A percentile compares a stretch with the other conserved stretches of the same genome.
These are phyloP conservation scores for Phyllotreta striolata DNA, from an alignment of 2,888 invertebrate species.

Conservation along the genomic window DNA sequence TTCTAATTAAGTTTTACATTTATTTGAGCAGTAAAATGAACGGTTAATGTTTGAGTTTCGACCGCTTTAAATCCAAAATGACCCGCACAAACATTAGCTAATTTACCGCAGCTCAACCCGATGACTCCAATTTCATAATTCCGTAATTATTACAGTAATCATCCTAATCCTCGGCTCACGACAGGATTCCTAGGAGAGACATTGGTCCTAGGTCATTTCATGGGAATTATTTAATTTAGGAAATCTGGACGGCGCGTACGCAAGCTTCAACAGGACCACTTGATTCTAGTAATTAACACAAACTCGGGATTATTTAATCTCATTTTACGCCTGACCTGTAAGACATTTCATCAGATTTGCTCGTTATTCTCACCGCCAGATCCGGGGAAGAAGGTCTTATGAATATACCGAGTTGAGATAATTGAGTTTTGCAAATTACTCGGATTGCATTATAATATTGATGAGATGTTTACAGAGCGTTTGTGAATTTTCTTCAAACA, in stretches of 20 bases:
- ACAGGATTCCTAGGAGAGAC: conserved; percentile 34
- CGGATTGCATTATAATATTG: conserved; percentile 34
- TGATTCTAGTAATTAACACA: conserved; percentile 56
- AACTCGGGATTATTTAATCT: conserved; percentile 57
- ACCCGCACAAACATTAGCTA: conserved; percentile 16
- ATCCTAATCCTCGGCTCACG: conserved; percentile 39
- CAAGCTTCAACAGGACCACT: conserved; percentile 39
- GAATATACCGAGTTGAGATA: conserved; percentile 31
- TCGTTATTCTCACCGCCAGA: conserved; percentile 39
- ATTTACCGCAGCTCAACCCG: conserved; percentile 32
- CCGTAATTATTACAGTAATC: conserved; percentile 41
- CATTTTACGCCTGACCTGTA: conserved; percentile 58
- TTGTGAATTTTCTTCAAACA: conserved; percentile 24
- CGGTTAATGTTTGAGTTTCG: too few relatives aligned
- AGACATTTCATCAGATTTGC: conserved; percentile 51
- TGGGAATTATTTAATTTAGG: conserved; percentile 59
- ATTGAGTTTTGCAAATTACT: conserved; percentile 35
- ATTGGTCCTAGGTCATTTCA: conserved; percentile 47
- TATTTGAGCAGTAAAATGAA: too few relatives aligned
- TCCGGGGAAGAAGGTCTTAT: conserved; percentile 32
- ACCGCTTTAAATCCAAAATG: background rate
- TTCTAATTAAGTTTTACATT: too few relatives aligned
- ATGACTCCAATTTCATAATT: conserved; percentile 34
- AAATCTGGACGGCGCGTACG: conserved; percentile 49
- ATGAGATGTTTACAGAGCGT: conserved; percentile 30